These are phyloP conservation scores for Abrostola triplasia DNA, from an alignment of 2,888 invertebrate species.

Conservation along the genomic window DNA sequence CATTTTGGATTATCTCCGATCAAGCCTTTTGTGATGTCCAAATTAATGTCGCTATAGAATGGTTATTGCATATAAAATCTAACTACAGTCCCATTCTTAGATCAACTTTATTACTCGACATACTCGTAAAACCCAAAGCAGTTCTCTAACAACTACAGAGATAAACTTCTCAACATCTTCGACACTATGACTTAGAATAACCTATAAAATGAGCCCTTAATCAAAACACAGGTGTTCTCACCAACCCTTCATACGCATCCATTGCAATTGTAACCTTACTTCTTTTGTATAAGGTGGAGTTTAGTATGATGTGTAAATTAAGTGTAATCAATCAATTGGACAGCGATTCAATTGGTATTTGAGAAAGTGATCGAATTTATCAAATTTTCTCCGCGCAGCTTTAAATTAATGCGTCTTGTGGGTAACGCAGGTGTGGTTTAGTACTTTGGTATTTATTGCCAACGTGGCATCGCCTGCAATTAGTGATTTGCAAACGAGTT, in stretches of 20 bases:
- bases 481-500: slow-evolving; percentile 37
- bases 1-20: no score
- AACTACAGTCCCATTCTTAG: slow-evolving; percentile 29
- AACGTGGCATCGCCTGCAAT: slow-evolving; percentile 29
- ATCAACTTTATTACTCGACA: slow-evolving; percentile 30
- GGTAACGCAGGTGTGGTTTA: slow-evolving; percentile 59
- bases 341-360: slow-evolving; percentile 63
- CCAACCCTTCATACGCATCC: slow-evolving; percentile 3
- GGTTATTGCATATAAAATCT: slow-evolving; percentile 7
- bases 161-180: slow-evolving; percentile 40
- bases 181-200: slow-evolving; percentile 44
- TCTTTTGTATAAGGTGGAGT: slow-evolving; percentile 37
- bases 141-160: slow-evolving; percentile 30
- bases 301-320: slow-evolving; percentile 35
- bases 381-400: slow-evolving; percentile 64
- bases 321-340: slow-evolving; percentile 65
- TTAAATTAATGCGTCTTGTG: slow-evolving; percentile 55
- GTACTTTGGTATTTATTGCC: slow-evolving; percentile 52
- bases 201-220: slow-evolving; percentile 52
- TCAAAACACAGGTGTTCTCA: slow-evolving; percentile 57
- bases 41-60: slow-evolving; percentile 1
- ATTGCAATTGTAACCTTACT: slow-evolving; percentile 14
- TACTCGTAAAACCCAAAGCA: slow-evolving; percentile 33
- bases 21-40: no score
- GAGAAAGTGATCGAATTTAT: slow-evolving; percentile 70